phyloP scores from a whole-genome alignment of 2,888 invertebrate genomes.

The Agrenia bidenticulata region DNA sequence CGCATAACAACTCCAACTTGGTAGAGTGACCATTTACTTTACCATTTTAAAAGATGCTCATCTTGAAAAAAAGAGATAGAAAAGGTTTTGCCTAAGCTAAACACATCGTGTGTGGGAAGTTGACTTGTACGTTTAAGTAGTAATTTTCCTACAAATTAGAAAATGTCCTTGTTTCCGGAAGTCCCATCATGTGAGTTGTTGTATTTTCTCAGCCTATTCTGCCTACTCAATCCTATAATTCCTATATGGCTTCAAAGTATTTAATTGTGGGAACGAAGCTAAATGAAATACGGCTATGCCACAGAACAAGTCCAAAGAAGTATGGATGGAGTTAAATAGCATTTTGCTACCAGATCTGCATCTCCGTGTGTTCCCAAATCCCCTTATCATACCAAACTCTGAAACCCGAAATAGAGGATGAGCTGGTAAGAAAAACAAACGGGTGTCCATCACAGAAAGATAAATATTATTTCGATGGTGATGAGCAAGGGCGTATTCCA shows the following conservation, averaged over 20 bases:
- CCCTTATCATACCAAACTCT: not conserved
- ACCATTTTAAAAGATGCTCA: no score
- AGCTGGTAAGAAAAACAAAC: not conserved
- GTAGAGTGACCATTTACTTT: conserved; percentile 1
- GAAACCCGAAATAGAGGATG: not conserved
- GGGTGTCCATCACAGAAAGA: conserved; percentile 1
- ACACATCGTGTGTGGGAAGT: conserved; percentile 1
- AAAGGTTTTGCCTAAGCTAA: no score
- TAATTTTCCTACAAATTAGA: not conserved
- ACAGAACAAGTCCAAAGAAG: not conserved
- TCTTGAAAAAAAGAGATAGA: no score
- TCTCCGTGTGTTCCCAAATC: not conserved
- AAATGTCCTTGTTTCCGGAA: conserved; percentile 9
- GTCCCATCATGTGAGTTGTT: no score
- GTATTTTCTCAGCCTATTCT: no score
- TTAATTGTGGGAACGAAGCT: not conserved
- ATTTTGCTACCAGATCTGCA: not conserved
- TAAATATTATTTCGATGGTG: conserved; percentile 1
- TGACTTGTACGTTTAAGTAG: not conserved
- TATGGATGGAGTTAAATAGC: not conserved
- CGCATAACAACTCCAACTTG: no score
- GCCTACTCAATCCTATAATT: no score
- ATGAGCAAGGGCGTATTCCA: not conserved
- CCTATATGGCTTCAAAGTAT: no score
- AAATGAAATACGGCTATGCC: not conserved